Percentiles rank a stretch among this genome's conserved stretches.
These are phyloP conservation scores for Syncerus caffer DNA, from an alignment of 2,797 vertebrate species.

Conservation along the genomic window DNA sequence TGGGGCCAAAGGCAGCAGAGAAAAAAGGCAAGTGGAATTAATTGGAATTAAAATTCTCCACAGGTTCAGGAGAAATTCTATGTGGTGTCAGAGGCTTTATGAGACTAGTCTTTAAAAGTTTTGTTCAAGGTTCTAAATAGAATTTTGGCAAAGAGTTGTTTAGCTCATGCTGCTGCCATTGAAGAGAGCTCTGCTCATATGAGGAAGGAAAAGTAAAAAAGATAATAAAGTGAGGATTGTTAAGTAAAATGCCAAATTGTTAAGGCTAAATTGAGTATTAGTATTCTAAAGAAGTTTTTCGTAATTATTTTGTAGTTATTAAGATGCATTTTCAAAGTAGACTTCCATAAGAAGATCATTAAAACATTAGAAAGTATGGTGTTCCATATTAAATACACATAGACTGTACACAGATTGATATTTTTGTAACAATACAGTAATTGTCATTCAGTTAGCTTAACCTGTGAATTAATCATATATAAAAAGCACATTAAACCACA, in stretches of 20 bases:
- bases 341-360: not conserved
- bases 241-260: not conserved
- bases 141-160: slow-evolving; percentile 17
- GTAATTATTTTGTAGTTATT: not conserved
- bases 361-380: not conserved
- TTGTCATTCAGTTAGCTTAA: not conserved
- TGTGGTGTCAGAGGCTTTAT: not conserved
- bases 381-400: not conserved
- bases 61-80: slow-evolving; percentile 26
- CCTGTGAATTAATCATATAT: not conserved
- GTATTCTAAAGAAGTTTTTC: not conserved
- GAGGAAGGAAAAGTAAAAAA: not conserved
- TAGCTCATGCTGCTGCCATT: not conserved
- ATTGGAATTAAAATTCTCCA: not conserved
- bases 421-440: not conserved
- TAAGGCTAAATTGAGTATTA: not conserved
- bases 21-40: not conserved
- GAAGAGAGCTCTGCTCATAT: not conserved
- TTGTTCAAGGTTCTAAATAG: slow-evolving; percentile 36
- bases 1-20: not conserved
- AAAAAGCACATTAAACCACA: not conserved
- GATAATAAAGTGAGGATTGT: not conserved
- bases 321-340: not conserved
- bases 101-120: slow-evolving; percentile 18
- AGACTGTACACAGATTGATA: not conserved